These are phyloP conservation scores for Enteromius argenteus DNA, from an alignment of 2,797 vertebrate species.

Conservation along the genomic window DNA sequence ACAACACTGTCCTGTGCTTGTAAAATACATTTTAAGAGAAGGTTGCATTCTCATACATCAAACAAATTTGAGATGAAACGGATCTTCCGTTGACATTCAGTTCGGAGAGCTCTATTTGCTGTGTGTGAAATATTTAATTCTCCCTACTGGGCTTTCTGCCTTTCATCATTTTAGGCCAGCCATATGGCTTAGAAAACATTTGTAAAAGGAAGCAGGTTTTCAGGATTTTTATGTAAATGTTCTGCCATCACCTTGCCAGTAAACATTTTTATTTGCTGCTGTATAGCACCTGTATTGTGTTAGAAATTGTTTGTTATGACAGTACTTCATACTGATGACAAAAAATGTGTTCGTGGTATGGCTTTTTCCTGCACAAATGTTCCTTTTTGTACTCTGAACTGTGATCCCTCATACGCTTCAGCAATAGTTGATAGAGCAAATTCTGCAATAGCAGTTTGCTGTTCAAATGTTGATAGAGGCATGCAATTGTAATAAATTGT, in stretches of 20 bases:
- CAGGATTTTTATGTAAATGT: conserved; percentile 50
- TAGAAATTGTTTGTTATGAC: conserved; percentile 36
- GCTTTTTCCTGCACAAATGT: conserved; percentile 9
- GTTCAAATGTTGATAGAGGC: conserved; percentile 22
- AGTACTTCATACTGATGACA: conserved; percentile 4
- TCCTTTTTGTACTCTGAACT: background rate
- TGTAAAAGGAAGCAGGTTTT: conserved; percentile 50
- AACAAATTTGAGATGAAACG: conserved; percentile 56
- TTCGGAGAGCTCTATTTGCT: conserved; percentile 52
- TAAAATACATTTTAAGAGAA: conserved; percentile 33
- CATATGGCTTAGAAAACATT: conserved; percentile 62
- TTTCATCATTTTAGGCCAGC: conserved; percentile 57
- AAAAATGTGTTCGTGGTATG: background rate
- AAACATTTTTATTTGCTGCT: conserved; percentile 40
- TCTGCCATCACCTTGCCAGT: conserved; percentile 31
- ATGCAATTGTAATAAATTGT: conserved; percentile 39
- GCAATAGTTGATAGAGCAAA: background rate
- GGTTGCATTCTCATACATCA: conserved; percentile 50
- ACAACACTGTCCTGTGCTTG: conserved; percentile 32
- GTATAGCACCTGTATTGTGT: conserved; percentile 27
- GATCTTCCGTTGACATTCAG: conserved; percentile 51
- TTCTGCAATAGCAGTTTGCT: background rate
- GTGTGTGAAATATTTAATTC: conserved; percentile 54
- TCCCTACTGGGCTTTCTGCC: conserved; percentile 51
- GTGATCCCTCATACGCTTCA: background rate